phyloP scores from a whole-genome alignment of 2,888 invertebrate genomes.

The Scrobipalpa atriplicella region DNA sequence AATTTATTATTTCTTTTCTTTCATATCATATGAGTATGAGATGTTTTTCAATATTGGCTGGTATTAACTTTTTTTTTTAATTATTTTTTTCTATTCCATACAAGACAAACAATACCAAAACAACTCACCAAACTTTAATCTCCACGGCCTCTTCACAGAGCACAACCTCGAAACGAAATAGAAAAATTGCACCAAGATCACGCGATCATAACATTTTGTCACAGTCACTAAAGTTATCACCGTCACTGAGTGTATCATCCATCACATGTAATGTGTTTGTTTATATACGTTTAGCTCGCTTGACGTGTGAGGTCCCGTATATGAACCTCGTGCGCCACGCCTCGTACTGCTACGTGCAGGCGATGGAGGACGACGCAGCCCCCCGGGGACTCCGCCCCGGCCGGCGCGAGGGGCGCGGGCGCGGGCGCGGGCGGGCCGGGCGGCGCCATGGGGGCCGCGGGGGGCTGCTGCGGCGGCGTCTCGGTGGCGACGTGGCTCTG shows the following conservation, averaged over 20 bases:
- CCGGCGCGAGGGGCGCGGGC: not conserved
- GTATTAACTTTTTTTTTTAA: not conserved
- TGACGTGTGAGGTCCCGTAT: constrained; percentile 50
- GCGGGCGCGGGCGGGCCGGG: not conserved
- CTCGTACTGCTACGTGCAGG: constrained; percentile 76
- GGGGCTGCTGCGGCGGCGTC: constrained; percentile 25
- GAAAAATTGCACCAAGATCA: constrained; percentile 28
- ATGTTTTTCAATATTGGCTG: not conserved
- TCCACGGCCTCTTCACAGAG: not conserved
- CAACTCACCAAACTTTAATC: constrained; percentile 17
- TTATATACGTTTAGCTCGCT: constrained; percentile 17
- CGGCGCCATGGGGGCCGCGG: constrained; percentile 53
- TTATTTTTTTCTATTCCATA: too few species aligned
- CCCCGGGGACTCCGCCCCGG: constrained; percentile 45
- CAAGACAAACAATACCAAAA: not conserved
- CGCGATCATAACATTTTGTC: not conserved
- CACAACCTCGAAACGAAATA: constrained; percentile 17
- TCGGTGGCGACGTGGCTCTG: not conserved
- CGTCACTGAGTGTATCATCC: too few species aligned
- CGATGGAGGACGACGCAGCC: constrained; percentile 63
- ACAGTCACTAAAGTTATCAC: not conserved
- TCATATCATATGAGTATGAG: too few species aligned
- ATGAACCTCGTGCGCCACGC: constrained; percentile 73
- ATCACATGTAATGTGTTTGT: too few species aligned
- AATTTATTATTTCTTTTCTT: too few species aligned